phyloP scores from a whole-genome alignment of 1,140 invertebrate genomes.

The Colletes gigas region DNA sequence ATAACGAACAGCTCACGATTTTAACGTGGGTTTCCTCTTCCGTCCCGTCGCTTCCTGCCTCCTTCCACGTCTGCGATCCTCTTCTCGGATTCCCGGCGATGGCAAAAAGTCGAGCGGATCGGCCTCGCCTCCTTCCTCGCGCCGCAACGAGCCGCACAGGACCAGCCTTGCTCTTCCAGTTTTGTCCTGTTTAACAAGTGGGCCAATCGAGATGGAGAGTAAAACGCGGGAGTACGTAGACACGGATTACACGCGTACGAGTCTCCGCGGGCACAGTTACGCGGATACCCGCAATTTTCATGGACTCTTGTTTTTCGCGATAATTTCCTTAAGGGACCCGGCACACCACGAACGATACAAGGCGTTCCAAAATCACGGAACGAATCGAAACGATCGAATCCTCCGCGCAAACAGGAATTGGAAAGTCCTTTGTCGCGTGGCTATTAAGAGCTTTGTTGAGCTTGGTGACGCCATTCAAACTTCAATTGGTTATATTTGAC shows the following conservation, averaged over 20 bases:
- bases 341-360: too few species aligned
- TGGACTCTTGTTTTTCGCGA: conserved; percentile 19
- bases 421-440: too few species aligned
- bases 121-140: conserved; percentile 26
- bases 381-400: too few species aligned
- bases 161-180: conserved; percentile 66
- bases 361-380: too few species aligned
- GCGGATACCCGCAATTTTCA: conserved; percentile 13
- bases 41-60: conserved; percentile 14
- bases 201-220: conserved; percentile 80
- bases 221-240: conserved; percentile 56
- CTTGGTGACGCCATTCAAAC: too few species aligned
- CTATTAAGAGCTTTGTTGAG: too few species aligned
- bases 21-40: conserved; percentile 49
- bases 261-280: conserved; percentile 21
- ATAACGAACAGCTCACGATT: conserved; percentile 33
- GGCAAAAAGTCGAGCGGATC: conserved; percentile 75
- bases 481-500: too few species aligned
- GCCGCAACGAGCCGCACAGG: conserved; percentile 34
- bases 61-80: conserved; percentile 40
- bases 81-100: conserved; percentile 60
- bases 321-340: neutral
- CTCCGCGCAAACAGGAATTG: too few species aligned
- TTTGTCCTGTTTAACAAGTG: conserved; percentile 80
- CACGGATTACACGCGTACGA: conserved; percentile 12